Conservation (phyloP, 2,888 invertebrate genomes). For the Galeruca laticollis region DNA sequence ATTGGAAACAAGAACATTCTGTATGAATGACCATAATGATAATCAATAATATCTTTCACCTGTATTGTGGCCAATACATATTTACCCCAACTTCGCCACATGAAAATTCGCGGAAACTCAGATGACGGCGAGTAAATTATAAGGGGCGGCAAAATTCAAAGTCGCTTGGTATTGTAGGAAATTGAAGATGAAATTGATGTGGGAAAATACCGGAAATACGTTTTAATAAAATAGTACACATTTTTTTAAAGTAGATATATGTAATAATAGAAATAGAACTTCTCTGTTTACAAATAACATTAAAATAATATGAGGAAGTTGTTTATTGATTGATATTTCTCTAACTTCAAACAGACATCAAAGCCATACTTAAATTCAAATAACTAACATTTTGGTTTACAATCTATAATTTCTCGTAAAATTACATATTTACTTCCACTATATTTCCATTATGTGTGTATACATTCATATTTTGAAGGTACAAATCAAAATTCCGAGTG, state of each 20-base stretch:
- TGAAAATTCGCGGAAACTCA: neutral
- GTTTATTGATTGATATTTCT: constrained; percentile 13
- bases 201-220: constrained; percentile 19
- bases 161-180: constrained; percentile 1
- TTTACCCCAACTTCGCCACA: too few relatives aligned
- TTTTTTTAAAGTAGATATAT: neutral
- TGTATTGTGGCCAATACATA: neutral
- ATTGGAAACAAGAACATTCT: neutral
- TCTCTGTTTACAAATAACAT: neutral
- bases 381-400: neutral
- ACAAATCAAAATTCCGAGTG: too few relatives aligned
- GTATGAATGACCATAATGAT: neutral
- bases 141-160: constrained; percentile 16
- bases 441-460: neutral
- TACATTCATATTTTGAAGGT: neutral
- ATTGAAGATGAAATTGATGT: constrained; percentile 22
- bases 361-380: neutral
- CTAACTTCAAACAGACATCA: constrained; percentile 7
- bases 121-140: constrained; percentile 19
- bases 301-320: neutral
- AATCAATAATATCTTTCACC: neutral
- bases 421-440: neutral
- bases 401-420: constrained; percentile 3
- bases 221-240: neutral
- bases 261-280: neutral